Percentiles rank a stretch among this genome's conserved stretches.
phyloP scores from a whole-genome alignment of 2,797 vertebrate genomes.

The Borostomias antarcticus region DNA sequence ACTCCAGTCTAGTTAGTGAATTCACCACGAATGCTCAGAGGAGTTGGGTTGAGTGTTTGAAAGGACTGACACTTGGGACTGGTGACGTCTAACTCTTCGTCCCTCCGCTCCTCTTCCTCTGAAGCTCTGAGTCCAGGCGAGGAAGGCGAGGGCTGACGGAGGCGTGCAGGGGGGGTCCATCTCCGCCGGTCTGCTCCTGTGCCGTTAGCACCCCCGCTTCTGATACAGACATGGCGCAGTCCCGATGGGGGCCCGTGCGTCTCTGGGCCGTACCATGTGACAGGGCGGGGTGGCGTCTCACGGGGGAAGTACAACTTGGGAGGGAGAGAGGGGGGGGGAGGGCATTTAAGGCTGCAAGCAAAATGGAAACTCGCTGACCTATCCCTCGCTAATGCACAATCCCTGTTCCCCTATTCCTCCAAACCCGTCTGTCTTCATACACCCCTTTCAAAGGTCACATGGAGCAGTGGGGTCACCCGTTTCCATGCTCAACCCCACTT shows the following conservation, averaged over 20 bases:
- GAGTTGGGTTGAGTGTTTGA: conserved; percentile 10
- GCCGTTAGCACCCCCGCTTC: conserved; percentile 22
- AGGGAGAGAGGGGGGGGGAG: conserved; percentile 9
- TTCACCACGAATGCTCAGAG: not conserved
- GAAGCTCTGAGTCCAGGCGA: conserved; percentile 40
- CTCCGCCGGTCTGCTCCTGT: conserved; percentile 25
- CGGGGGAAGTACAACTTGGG: conserved; percentile 6
- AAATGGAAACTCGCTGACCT: not conserved
- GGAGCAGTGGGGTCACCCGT: not conserved
- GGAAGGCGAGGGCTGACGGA: conserved; percentile 32
- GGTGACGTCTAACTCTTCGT: conserved; percentile 18
- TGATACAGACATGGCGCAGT: conserved; percentile 30
- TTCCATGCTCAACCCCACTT: not conserved
- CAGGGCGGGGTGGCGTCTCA: conserved; percentile 18
- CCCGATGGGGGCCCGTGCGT: conserved; percentile 3
- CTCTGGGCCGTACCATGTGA: conserved; percentile 32
- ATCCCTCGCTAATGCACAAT: not conserved
- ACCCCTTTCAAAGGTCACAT: not conserved
- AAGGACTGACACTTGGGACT: conserved; percentile 29
- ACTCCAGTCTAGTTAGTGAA: not conserved
- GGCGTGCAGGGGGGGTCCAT: conserved; percentile 17
- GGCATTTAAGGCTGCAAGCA: conserved; percentile 22
- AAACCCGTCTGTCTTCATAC: not conserved
- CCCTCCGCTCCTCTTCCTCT: conserved; percentile 32
- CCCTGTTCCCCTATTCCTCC: conserved; percentile 1